phyloP scores from a whole-genome alignment of 2,797 vertebrate species.

The Lithobates pipiens region DNA sequence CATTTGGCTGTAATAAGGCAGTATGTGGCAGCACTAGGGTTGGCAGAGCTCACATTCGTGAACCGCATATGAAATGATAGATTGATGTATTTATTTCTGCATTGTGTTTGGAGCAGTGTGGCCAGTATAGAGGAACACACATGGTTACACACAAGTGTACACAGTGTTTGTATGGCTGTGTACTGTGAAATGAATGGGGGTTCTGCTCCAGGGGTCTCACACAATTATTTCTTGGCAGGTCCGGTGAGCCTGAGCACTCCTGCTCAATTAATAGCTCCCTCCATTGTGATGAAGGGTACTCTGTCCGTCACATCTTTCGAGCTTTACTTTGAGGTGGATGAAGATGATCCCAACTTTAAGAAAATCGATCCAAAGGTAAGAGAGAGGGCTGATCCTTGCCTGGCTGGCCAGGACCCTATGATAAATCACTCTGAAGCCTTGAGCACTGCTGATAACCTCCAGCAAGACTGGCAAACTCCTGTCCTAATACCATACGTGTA shows the following conservation, averaged over 20 bases:
- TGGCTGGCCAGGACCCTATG: background rate
- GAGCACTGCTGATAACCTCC: background rate
- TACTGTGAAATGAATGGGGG: background rate
- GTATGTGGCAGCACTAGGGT: background rate
- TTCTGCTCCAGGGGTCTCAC: constrained; percentile 27
- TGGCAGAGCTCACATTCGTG: too few species aligned
- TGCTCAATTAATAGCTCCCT: constrained; percentile 94
- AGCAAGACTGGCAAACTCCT: background rate
- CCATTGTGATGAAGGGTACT: constrained; percentile 87
- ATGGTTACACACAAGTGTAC: background rate
- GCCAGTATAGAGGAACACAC: background rate
- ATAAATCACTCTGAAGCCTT: background rate
- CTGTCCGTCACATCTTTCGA: constrained; percentile 94
- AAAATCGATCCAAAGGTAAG: constrained; percentile 97
- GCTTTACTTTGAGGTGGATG: constrained; percentile 98
- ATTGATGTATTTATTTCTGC: background rate
- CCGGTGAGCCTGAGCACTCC: constrained; percentile 90
- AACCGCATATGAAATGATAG: too few species aligned
- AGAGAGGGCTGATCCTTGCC: constrained; percentile 5
- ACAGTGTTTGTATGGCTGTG: background rate
- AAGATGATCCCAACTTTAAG: constrained; percentile 93
- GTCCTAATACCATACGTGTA: background rate
- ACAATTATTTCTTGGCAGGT: constrained; percentile 76
- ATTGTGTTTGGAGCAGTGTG: background rate
- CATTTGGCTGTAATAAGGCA: background rate